Conservation (phyloP, 2,888 invertebrate genomes). For the Mythimna pallens region DNA sequence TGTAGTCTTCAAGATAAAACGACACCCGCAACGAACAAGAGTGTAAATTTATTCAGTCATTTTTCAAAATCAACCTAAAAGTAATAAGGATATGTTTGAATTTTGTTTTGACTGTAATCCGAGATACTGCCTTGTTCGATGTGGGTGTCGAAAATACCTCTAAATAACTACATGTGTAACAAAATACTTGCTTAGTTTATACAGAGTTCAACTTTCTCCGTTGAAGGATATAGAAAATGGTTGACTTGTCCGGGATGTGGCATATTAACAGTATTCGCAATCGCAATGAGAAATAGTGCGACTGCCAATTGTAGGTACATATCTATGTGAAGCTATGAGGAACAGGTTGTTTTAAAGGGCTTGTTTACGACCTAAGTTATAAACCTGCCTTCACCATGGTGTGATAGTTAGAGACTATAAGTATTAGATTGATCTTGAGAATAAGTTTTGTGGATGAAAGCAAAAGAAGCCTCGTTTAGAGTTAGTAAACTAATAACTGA, state of each 20-base stretch:
- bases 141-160: too few relatives aligned
- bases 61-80: too few relatives aligned
- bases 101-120: too few relatives aligned
- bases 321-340: not conserved
- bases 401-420: not conserved
- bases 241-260: conserved; percentile 52
- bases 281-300: conserved; percentile 17
- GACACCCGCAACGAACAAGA: too few relatives aligned
- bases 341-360: conserved; percentile 11
- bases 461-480: too few relatives aligned
- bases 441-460: too few relatives aligned
- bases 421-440: too few relatives aligned
- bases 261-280: conserved; percentile 27
- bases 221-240: conserved; percentile 40
- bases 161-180: not conserved
- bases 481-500: too few relatives aligned
- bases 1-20: too few relatives aligned
- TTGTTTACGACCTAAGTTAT: not conserved
- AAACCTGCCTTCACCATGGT: not conserved
- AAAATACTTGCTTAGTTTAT: conserved; percentile 24
- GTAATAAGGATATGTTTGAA: too few relatives aligned
- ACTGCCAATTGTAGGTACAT: not conserved
- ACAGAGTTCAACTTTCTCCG: conserved; percentile 51
- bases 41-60: too few relatives aligned
- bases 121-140: too few relatives aligned